Evolutionary conservation across 2,797 vertebrate genomes (phyloP).

Genomic region (Danionella dracula): DNA sequence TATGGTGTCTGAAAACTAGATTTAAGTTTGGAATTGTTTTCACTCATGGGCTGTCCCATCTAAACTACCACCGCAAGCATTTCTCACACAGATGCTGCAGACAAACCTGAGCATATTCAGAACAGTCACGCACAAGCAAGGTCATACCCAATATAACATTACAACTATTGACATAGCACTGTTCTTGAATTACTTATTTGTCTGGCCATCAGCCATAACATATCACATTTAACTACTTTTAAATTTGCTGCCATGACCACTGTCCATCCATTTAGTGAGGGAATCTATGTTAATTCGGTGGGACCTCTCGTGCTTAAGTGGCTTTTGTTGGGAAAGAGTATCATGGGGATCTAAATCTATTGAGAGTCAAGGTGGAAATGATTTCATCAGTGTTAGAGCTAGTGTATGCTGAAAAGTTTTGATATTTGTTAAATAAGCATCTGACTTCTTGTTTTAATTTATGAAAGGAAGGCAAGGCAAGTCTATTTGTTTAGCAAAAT

Average conservation of each 20-base stretch:
- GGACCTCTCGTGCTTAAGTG: constrained; percentile 47
- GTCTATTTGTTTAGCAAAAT: too few relatives aligned
- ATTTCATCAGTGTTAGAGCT: constrained; percentile 30
- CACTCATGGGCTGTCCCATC: too few relatives aligned
- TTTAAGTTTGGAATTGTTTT: too few relatives aligned
- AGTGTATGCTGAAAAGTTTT: too few relatives aligned
- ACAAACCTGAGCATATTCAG: not conserved
- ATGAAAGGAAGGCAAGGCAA: too few relatives aligned
- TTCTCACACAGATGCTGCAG: not conserved
- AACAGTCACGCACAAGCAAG: not conserved
- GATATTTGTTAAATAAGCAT: too few relatives aligned
- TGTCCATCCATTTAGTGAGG: constrained; percentile 26
- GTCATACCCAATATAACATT: not conserved
- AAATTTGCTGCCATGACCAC: constrained; percentile 19
- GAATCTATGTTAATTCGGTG: constrained; percentile 50
- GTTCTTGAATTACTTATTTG: constrained; percentile 13
- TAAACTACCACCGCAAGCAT: not conserved
- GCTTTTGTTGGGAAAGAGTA: constrained; percentile 39
- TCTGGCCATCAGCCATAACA: constrained; percentile 1
- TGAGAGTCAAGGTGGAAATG: constrained; percentile 41
- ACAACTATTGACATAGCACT: not conserved
- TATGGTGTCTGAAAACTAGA: too few relatives aligned
- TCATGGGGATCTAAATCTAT: constrained; percentile 36
- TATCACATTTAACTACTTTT: not conserved
- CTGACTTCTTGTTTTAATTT: too few relatives aligned